These are phyloP conservation scores for Campoletis sonorensis DNA, from an alignment of 1,140 invertebrate genomes.

Conservation along the genomic window DNA sequence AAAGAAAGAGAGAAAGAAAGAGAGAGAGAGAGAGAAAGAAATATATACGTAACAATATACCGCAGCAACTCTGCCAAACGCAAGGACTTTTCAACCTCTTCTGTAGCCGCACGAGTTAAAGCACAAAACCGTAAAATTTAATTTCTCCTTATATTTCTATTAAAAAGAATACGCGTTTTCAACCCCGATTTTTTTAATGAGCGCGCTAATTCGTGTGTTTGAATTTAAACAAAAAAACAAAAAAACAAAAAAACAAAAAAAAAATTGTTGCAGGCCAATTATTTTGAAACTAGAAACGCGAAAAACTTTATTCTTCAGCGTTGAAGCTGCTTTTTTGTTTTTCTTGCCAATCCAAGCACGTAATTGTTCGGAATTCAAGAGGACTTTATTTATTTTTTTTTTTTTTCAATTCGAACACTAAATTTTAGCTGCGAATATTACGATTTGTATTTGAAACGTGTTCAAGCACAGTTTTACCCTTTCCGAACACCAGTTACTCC, in stretches of 20 bases:
- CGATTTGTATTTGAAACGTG: constrained; percentile 31
- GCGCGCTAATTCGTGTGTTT: too few species aligned
- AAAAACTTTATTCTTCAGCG: not conserved
- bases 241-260: too few species aligned
- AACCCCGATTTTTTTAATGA: not conserved
- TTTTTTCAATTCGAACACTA: not conserved
- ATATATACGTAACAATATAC: not conserved
- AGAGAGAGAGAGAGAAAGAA: too few species aligned
- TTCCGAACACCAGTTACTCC: not conserved
- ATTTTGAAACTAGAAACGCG: not conserved
- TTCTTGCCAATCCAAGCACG: not conserved
- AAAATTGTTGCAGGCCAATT: not conserved
- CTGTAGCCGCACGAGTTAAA: not conserved
- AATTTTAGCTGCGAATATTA: constrained; percentile 10
- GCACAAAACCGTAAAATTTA: not conserved
- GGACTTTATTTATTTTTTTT: not conserved
- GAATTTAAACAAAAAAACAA: too few species aligned
- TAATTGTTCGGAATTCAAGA: not conserved
- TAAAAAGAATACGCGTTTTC: not conserved
- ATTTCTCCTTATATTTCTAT: not conserved
- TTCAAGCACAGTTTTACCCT: constrained; percentile 29
- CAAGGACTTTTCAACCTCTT: not conserved
- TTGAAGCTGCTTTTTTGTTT: not conserved
- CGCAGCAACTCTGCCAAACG: not conserved
- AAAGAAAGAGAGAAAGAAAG: not conserved